These are phyloP conservation scores for Synanthedon andrenaeformis DNA, from an alignment of 2,888 invertebrate genomes.

Conservation along the genomic window DNA sequence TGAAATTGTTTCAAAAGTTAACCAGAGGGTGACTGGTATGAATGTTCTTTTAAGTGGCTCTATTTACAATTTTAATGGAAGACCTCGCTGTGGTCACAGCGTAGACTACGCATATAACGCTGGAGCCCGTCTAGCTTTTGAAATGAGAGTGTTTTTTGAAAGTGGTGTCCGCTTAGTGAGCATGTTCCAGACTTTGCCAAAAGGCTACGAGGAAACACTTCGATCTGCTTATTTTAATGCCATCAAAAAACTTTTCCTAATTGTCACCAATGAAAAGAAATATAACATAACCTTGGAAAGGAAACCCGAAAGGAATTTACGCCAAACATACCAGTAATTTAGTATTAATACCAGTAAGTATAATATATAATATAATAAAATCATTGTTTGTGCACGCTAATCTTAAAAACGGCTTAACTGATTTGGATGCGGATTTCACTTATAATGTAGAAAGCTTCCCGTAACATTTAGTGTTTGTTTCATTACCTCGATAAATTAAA, in stretches of 20 bases:
- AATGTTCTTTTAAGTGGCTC: slow-evolving; percentile 36
- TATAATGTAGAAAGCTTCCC: too few species aligned
- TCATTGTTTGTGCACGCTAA: too few species aligned
- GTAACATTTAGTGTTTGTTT: too few species aligned
- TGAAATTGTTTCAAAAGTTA: slow-evolving; percentile 34
- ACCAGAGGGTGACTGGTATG: slow-evolving; percentile 34
- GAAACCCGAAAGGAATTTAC: too few species aligned
- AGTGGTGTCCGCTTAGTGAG: slow-evolving; percentile 29
- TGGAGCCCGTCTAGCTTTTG: slow-evolving; percentile 31
- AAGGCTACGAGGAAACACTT: slow-evolving; percentile 33
- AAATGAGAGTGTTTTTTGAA: slow-evolving; percentile 51
- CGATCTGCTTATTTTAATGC: slow-evolving; percentile 44
- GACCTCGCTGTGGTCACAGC: slow-evolving; percentile 44
- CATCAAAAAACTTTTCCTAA: slow-evolving; percentile 41
- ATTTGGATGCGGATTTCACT: too few species aligned
- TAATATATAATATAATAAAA: too few species aligned
- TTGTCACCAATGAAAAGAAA: slow-evolving; percentile 27
- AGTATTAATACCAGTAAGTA: too few species aligned
- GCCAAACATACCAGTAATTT: too few species aligned
- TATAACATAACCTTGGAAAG: slow-evolving; percentile 10
- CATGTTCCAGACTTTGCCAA: slow-evolving; percentile 43
- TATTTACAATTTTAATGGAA: slow-evolving; percentile 32
- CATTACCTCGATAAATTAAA: too few species aligned
- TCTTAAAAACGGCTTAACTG: too few species aligned
- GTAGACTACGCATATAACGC: slow-evolving; percentile 42